Evolutionary conservation across 1,140 invertebrate genomes (phyloP), one percentile per base, ranked within the genome.

Genomic region (Cataglyphis hispanica): DNA sequence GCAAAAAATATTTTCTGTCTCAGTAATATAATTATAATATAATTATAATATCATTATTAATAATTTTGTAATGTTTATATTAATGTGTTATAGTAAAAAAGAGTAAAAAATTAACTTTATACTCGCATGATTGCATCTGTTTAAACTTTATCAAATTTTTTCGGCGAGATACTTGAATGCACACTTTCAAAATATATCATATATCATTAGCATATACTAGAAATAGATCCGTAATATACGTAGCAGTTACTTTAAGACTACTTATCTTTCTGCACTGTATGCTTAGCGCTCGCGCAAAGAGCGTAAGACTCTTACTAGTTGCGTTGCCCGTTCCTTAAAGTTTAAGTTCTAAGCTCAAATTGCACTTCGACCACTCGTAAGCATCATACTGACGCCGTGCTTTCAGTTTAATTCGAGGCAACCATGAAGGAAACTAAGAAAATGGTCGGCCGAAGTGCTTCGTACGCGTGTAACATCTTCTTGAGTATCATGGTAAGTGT

Each of bases 291-390:
- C 13, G 19, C 69, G 72, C 58, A 76, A 64, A 84, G 72, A 84
- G 31, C 81, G 43, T 84, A 84, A 85, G 74, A 43, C 84, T 85
- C 84, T 85, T 85, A 85, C 63, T 50, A 67, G 74, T 85, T 85
- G 75, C 74, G 74, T 84, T 64, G 60, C 81, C 43, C 56, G 43
- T 77, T 64, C 60, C 72, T 84, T 64, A 67, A 77, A 80, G 61
- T 77, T 85, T 69, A 85, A 80, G 75, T 77, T 70, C 31, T 43
- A 40, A 80, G 84, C 72, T 85, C 80, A 85, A 85, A 85, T 85
- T 78, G 84, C 74, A 80, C 63, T 85, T 85, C 43, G 81, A 64
- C 72, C 81, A 84, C 61, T 84, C 70, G 81, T 77, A 77, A 77
- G 81, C 72, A 84, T 77, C 63, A 67, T 56, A 64, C 13, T 77